Evolutionary conservation across 2,888 invertebrate species (phyloP).

Genomic region (Gymnoscelis rufifasciata): DNA sequence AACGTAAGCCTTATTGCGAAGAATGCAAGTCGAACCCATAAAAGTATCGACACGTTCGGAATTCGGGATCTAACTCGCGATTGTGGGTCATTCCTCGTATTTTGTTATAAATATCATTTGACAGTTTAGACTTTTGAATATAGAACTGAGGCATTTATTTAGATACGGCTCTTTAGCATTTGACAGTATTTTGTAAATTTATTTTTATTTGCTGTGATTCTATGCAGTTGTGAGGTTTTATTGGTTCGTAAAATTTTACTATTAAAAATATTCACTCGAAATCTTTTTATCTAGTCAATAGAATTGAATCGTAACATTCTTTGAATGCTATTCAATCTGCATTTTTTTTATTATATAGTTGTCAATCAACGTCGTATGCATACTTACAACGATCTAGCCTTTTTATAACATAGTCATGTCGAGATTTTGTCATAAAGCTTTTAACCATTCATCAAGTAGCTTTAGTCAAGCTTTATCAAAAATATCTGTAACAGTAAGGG

Average conservation of each 20-base stretch:
- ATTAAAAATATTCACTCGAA: neutral
- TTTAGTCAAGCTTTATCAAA: too few relatives aligned
- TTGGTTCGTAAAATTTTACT: constrained; percentile 8
- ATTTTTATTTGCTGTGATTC: neutral
- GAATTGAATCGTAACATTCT: too few relatives aligned
- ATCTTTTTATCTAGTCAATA: neutral
- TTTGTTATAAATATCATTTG: constrained; percentile 25
- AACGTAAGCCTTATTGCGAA: neutral
- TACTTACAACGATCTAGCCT: too few relatives aligned
- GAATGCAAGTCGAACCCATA: constrained; percentile 15
- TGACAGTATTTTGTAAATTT: constrained; percentile 24
- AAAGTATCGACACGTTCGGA: constrained; percentile 23
- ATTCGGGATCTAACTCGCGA: constrained; percentile 30
- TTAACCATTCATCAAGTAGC: too few relatives aligned
- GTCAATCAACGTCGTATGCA: too few relatives aligned
- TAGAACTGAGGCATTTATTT: constrained; percentile 27
- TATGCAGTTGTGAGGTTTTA: constrained; percentile 8
- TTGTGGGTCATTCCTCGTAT: constrained; percentile 31
- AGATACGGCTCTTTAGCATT: constrained; percentile 26
- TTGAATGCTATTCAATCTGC: too few relatives aligned
- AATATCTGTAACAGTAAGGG: too few relatives aligned
- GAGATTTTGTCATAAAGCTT: too few relatives aligned
- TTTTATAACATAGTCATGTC: too few relatives aligned
- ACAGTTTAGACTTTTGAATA: constrained; percentile 26
- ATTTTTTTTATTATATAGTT: too few relatives aligned